Conservation (phyloP, 2,888 invertebrate genomes). For the Sinopyrophorus schimmeli region DNA sequence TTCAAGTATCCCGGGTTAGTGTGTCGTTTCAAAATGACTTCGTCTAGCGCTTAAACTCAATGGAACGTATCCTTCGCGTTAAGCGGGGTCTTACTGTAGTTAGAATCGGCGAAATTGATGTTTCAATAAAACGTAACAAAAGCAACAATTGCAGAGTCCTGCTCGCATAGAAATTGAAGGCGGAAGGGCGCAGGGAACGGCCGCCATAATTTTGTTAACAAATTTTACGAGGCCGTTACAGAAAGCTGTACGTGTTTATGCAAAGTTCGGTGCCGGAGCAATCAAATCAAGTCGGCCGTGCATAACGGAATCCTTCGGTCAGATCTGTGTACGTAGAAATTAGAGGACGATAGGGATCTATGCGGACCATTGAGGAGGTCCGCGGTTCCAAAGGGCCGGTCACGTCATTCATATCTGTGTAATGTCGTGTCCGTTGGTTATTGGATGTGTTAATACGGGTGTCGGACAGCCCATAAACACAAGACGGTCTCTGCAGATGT, state of each 20-base stretch:
- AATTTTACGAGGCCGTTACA: constrained; percentile 27
- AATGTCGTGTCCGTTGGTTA: constrained; percentile 55
- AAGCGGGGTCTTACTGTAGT: too few relatives aligned
- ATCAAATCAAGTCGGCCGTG: constrained; percentile 30
- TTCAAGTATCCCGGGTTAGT: too few relatives aligned
- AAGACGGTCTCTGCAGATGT: constrained; percentile 55
- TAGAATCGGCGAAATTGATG: too few relatives aligned
- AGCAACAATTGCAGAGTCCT: too few relatives aligned
- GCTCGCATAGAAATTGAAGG: too few relatives aligned
- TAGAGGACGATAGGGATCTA: constrained; percentile 32
- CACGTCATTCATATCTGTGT: constrained; percentile 57
- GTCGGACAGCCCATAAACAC: constrained; percentile 56
- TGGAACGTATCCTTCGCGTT: too few relatives aligned
- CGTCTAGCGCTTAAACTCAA: too few relatives aligned
- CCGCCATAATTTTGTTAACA: constrained; percentile 19
- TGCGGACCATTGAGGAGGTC: constrained; percentile 31
- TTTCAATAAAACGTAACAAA: too few relatives aligned
- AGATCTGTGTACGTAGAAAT: constrained; percentile 32
- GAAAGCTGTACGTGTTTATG: constrained; percentile 31
- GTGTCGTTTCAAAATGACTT: too few relatives aligned
- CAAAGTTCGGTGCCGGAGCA: constrained; percentile 26
- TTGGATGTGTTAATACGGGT: constrained; percentile 57
- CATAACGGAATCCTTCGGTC: constrained; percentile 29
- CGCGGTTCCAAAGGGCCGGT: constrained; percentile 42
- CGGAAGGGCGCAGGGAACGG: constrained; percentile 13